Base-by-base conservation (phyloP, 2,113 vertebrate species). In the Malurus melanocephalus region DNA sequence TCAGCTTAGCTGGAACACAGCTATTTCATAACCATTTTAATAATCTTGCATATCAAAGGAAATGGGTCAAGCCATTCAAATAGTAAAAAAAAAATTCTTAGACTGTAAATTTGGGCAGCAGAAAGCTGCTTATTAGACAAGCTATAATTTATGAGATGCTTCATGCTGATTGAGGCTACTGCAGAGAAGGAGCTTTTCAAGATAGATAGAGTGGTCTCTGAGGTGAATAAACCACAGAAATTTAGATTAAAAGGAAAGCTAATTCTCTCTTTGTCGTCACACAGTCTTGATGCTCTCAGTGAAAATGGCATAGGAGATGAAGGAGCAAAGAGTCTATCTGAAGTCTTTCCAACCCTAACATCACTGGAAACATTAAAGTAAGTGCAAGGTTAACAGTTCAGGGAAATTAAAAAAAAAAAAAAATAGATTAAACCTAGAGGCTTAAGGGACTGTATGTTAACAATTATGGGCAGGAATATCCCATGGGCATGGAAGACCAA, bases 341-440 rank as follows among this genome's bases (percentile, higher is more conserved):
- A 95, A 60, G 97, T 96, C 42, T 95, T 99, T 79, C 93, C 97
- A 30, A 96, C 91, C 27, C 96, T 99, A 64, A 93, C 73, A 52
- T 97, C 96, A 23, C 95, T 99, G 92, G 97, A 98, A 96, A 98
- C 97, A 6, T 97, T 99, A 24, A 99, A 99, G 99, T 99, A 92
- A 98, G 99, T 97, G 55, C 73, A 72, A 61, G 46, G 10, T 67
- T 90, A 76, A 89, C 28, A 77, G 62, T n/a, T 82, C 52, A 33
- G 30, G 51, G 21, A 55, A 80, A 27, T 46, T 61, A n/a, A n/a
- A n/a, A n/a, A n/a, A 35, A 64, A 87, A 80, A 8, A 86, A 8
- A 86, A 87, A 52, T 15, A 88, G 19, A 56, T 84, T 64, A 80
- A 94, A 71, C 26, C 52, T 66, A 28, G 86, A 83, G 51, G 51